phyloP scores from a whole-genome alignment of 2,113 vertebrate species.

The Leptocoma aspasia region DNA sequence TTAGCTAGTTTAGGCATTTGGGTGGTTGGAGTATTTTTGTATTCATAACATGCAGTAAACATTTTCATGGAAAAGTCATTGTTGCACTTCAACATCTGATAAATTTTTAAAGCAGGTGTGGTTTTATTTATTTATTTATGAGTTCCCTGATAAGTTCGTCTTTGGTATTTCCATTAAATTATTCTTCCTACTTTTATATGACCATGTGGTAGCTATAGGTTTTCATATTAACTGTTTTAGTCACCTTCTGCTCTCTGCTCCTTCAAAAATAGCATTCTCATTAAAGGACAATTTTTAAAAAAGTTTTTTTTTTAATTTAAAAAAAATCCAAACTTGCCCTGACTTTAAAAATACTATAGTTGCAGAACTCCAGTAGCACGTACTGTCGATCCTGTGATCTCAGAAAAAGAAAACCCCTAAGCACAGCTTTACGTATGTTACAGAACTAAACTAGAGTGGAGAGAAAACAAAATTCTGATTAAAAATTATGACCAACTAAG shows the following conservation, averaged over 20 bases:
- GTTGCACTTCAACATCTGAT: not conserved
- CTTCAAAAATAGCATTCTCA: not conserved
- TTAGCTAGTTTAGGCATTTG: not conserved
- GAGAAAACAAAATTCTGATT: not conserved
- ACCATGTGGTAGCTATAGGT: not conserved
- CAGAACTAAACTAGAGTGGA: not conserved
- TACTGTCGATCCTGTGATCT: not conserved
- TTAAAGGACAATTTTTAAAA: not conserved
- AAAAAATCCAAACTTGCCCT: not conserved
- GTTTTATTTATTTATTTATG: not conserved
- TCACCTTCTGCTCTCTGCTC: not conserved
- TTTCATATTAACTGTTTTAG: not conserved
- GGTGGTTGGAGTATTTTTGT: not conserved
- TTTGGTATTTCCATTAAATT: not conserved
- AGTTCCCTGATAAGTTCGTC: not conserved
- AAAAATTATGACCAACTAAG: not conserved
- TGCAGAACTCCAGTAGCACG: not conserved
- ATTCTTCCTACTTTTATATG: not conserved
- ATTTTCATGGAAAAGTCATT: not conserved
- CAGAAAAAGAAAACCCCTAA: not conserved
- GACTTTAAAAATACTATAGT: not conserved
- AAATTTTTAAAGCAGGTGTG: not conserved
- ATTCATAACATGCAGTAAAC: not conserved
- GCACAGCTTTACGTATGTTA: not conserved
- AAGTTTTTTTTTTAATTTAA: too few relatives aligned